phyloP scores from a whole-genome alignment of 2,113 vertebrate genomes.

The Hystrix cristata region DNA sequence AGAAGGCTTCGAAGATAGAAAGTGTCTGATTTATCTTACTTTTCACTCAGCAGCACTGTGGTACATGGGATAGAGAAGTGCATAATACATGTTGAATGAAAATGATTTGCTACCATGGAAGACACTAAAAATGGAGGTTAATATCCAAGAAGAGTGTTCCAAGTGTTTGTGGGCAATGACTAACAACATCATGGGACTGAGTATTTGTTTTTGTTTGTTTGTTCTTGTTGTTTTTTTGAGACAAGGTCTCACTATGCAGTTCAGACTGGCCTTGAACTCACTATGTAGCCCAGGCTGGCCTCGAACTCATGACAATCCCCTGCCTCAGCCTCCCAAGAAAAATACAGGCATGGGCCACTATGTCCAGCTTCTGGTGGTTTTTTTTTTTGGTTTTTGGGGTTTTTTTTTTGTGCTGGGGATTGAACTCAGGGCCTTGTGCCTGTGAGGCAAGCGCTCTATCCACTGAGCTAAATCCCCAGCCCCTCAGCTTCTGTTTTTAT shows the following conservation, averaged over 20 bases:
- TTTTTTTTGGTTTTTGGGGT: neutral
- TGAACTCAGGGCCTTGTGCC: too few relatives aligned
- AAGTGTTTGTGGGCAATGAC: neutral
- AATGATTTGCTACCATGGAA: neutral
- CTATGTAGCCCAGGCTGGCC: neutral
- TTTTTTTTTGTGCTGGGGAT: too few relatives aligned
- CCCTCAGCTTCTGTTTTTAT: too few relatives aligned
- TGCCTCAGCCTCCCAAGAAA: neutral
- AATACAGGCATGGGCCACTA: neutral
- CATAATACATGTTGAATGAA: neutral
- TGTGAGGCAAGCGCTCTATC: too few relatives aligned
- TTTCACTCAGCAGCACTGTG: neutral
- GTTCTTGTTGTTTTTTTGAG: neutral
- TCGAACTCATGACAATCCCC: neutral
- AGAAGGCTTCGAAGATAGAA: conserved; percentile 54
- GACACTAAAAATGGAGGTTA: neutral
- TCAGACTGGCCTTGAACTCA: neutral
- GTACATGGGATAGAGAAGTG: neutral
- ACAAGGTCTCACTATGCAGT: neutral
- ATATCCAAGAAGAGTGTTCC: neutral
- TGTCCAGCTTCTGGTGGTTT: neutral
- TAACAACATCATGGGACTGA: neutral
- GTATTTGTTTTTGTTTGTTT: neutral
- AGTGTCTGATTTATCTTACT: conserved; percentile 43
- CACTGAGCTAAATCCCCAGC: too few relatives aligned